Percentiles rank a stretch among this genome's conserved stretches.
Evolutionary conservation across 2,888 invertebrate genomes (phyloP).

Genomic region (Caenorhabditis japonica): DNA sequence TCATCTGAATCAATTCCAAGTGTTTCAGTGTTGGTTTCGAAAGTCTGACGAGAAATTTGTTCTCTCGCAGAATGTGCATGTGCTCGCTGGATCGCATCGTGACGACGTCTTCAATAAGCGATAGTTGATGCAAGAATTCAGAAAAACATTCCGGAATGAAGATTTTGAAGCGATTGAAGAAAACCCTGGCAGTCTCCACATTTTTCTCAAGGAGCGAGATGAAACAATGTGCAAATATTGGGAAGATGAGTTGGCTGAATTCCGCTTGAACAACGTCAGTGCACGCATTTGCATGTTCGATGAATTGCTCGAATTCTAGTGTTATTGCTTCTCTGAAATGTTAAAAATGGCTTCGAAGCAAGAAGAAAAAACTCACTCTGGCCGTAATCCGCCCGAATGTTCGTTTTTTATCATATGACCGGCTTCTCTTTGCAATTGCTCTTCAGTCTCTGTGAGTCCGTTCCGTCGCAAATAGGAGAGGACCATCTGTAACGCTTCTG

Average conservation of each 20-base stretch:
- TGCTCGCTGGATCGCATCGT: slow-evolving; percentile 38
- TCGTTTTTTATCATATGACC: slow-evolving; percentile 31
- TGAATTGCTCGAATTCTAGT: slow-evolving; percentile 60
- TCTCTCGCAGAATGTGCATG: slow-evolving; percentile 32
- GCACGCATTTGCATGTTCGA: slow-evolving; percentile 60
- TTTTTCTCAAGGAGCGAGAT: slow-evolving; percentile 41
- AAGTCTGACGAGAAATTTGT: slow-evolving; percentile 35
- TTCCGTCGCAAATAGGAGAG: slow-evolving; percentile 56
- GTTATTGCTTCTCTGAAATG: slow-evolving; percentile 59
- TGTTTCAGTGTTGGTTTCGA: slow-evolving; percentile 36
- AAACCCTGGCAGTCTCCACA: slow-evolving; percentile 31
- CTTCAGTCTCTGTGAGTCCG: slow-evolving; percentile 61
- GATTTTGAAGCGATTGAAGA: slow-evolving; percentile 55
- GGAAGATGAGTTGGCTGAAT: slow-evolving; percentile 59
- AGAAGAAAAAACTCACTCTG: slow-evolving; percentile 35
- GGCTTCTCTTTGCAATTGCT: slow-evolving; percentile 55
- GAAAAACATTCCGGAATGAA: slow-evolving; percentile 56
- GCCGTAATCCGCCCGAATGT: slow-evolving; percentile 33
- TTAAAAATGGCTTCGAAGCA: slow-evolving; percentile 1
- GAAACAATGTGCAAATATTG: slow-evolving; percentile 64
- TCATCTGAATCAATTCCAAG: slow-evolving; percentile 27
- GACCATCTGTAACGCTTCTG: slow-evolving; percentile 54
- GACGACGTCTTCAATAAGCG: slow-evolving; percentile 42
- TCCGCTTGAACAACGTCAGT: slow-evolving; percentile 63
- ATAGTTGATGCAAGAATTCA: slow-evolving; percentile 45